phyloP scores from a whole-genome alignment of 2,113 vertebrate genomes.

The Takifugu flavidus region DNA sequence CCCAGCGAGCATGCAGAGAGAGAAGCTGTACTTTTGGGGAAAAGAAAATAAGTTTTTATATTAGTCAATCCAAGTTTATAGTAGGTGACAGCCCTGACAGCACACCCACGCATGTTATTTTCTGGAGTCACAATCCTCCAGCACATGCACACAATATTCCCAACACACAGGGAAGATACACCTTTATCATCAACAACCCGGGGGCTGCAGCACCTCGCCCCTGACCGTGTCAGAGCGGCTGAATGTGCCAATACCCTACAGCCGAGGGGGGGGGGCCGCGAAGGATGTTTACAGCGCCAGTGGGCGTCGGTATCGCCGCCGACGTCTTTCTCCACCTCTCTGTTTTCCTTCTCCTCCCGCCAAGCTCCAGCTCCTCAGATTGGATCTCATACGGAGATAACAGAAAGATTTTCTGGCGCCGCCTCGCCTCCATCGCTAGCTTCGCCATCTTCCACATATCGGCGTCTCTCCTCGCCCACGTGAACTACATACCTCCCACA shows the following conservation, averaged over 20 bases:
- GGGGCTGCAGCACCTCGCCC: constrained; percentile 31
- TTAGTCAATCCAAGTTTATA: constrained; percentile 1
- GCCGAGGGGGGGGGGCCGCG: constrained; percentile 28
- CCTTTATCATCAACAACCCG: constrained; percentile 11
- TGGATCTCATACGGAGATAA: constrained; percentile 55
- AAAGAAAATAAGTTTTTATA: not conserved
- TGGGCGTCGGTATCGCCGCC: constrained; percentile 11
- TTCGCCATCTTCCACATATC: constrained; percentile 28
- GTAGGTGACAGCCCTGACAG: constrained; percentile 14
- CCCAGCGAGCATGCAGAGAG: no score
- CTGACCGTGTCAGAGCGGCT: constrained; percentile 44
- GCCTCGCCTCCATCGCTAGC: constrained; percentile 23
- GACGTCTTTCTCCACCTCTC: constrained; percentile 35
- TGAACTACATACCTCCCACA: constrained; percentile 19
- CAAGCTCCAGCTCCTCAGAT: constrained; percentile 44
- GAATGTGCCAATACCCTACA: constrained; percentile 38
- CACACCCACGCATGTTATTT: constrained; percentile 16
- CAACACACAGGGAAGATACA: constrained; percentile 2
- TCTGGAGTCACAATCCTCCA: not conserved
- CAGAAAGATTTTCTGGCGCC: constrained; percentile 43
- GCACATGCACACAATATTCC: not conserved
- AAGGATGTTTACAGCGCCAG: constrained; percentile 33
- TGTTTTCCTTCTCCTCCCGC: constrained; percentile 33
- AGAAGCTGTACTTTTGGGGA: no score
- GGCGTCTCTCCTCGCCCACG: constrained; percentile 40